These are phyloP conservation scores for Colletes gigas DNA, from an alignment of 1,140 invertebrate species.

Conservation along the genomic window DNA sequence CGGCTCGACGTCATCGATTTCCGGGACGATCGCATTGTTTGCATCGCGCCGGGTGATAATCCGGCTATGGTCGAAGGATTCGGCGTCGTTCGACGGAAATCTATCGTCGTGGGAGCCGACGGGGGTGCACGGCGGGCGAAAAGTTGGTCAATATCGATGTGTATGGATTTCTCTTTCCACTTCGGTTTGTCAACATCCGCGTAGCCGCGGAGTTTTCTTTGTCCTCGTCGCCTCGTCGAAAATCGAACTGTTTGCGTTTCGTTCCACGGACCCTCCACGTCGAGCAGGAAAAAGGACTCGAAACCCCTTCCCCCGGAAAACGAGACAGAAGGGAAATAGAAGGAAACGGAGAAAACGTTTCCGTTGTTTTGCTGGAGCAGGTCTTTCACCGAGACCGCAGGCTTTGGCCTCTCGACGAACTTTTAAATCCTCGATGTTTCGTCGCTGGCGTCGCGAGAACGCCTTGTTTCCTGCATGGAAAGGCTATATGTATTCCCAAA, in stretches of 20 bases:
- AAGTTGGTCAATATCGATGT: constrained; percentile 61
- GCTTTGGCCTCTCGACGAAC: constrained; percentile 50
- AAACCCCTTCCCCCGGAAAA: too few species aligned
- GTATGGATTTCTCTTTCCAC: constrained; percentile 52
- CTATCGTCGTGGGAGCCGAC: neutral
- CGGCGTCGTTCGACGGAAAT: neutral
- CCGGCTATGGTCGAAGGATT: neutral
- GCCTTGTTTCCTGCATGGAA: neutral
- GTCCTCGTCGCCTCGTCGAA: constrained; percentile 47
- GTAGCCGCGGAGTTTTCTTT: constrained; percentile 53
- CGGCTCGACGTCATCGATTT: neutral
- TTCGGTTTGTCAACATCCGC: constrained; percentile 49
- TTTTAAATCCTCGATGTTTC: constrained; percentile 61
- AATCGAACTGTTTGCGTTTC: constrained; percentile 64
- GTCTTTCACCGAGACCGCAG: constrained; percentile 8
- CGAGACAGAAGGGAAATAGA: neutral
- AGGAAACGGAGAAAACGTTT: constrained; percentile 29
- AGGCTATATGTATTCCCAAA: too few species aligned
- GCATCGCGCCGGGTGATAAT: neutral
- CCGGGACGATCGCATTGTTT: neutral
- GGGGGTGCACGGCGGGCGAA: constrained; percentile 18
- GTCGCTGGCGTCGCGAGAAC: constrained; percentile 5
- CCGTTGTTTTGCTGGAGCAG: constrained; percentile 50
- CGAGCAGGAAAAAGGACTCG: neutral
- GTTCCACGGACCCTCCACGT: constrained; percentile 35